Evolutionary conservation across 2,888 invertebrate species (phyloP).

Genomic region (Macrosiphum euphorbiae): DNA sequence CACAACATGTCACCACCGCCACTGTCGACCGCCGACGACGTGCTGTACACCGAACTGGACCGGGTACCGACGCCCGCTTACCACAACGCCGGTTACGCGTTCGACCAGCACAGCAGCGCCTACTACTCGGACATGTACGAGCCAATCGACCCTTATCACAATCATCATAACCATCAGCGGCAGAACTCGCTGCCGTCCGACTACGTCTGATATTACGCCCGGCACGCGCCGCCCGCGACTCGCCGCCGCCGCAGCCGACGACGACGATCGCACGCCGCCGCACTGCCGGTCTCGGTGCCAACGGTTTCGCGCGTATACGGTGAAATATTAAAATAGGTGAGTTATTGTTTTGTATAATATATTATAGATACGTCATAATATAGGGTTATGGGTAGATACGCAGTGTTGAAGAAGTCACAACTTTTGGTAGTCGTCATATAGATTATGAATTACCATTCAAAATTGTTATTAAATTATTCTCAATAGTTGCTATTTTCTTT

Average conservation of each 20-base stretch:
- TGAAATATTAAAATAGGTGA: slow-evolving; percentile 10
- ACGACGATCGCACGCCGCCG: background rate
- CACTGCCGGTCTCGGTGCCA: background rate
- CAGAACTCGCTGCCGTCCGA: slow-evolving; percentile 57
- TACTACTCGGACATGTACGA: slow-evolving; percentile 80
- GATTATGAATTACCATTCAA: too few relatives aligned
- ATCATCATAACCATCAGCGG: slow-evolving; percentile 12
- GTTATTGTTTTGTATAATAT: background rate
- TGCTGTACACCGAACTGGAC: slow-evolving; percentile 80
- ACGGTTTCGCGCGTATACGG: background rate
- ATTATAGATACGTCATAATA: background rate
- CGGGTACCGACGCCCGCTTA: slow-evolving; percentile 75
- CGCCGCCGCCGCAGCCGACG: background rate
- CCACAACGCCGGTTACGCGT: slow-evolving; percentile 77
- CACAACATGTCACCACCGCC: slow-evolving; percentile 32
- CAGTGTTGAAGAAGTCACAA: too few relatives aligned
- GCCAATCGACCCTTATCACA: slow-evolving; percentile 69
- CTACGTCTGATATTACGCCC: slow-evolving; percentile 51
- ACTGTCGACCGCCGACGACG: slow-evolving; percentile 72
- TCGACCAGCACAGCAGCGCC: slow-evolving; percentile 74
- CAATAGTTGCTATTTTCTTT: too few relatives aligned
- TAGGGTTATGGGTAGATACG: too few relatives aligned
- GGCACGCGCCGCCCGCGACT: background rate
- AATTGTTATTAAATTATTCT: too few relatives aligned
- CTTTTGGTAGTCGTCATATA: too few relatives aligned